Conservation (phyloP, 2,113 vertebrate genomes). For the Gallinago undulata region DNA sequence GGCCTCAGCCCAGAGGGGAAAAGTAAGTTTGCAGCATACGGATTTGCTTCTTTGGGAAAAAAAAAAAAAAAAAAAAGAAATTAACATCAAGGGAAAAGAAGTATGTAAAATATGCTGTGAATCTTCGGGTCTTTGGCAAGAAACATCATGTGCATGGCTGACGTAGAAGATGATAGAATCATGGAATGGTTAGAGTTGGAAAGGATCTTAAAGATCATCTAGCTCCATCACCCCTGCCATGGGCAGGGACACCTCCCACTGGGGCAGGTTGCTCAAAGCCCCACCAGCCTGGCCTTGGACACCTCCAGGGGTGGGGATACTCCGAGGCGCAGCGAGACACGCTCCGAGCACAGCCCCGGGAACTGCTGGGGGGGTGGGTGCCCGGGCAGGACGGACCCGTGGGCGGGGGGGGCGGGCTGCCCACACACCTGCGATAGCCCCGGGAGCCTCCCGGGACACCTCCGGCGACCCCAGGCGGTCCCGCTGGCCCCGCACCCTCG, state of each 20-base stretch:
- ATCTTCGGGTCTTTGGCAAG: neutral
- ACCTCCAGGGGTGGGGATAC: neutral
- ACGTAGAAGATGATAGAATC: neutral
- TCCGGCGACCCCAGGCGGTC: no score
- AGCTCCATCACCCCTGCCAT: neutral
- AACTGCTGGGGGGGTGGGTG: accelerated
- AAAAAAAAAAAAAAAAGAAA: no score
- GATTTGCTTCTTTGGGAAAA: neutral
- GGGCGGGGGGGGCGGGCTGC: no score
- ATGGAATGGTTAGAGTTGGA: neutral
- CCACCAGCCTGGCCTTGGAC: neutral
- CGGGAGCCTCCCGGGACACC: no score
- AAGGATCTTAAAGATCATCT: neutral
- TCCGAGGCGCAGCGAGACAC: accelerated
- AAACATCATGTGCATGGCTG: accelerated
- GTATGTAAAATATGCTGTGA: neutral
- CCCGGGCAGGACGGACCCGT: neutral
- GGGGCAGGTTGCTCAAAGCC: neutral
- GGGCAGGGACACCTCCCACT: neutral
- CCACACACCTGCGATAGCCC: neutral
- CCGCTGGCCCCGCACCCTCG: neutral
- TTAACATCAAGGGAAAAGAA: neutral
- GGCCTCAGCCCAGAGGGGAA: accelerated
- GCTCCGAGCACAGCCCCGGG: accelerated
- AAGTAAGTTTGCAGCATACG: neutral